Percentiles rank a stretch among this genome's conserved stretches.
These are phyloP conservation scores for Euproctis similis DNA, from an alignment of 2,888 invertebrate genomes.

Conservation along the genomic window DNA sequence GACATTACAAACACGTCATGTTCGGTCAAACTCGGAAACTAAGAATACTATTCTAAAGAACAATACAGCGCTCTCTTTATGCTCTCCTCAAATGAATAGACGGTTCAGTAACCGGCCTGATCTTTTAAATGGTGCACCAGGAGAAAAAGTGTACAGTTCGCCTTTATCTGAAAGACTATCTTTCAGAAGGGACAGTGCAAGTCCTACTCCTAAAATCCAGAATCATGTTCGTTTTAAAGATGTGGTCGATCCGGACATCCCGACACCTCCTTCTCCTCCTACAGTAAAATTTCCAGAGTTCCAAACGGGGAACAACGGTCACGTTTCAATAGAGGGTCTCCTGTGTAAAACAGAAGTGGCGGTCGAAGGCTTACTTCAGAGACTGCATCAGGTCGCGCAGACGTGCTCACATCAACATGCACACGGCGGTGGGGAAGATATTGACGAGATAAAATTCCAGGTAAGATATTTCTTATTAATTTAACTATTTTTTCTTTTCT, in stretches of 20 bases:
- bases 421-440: constrained; percentile 83
- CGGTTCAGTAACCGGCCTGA: constrained; percentile 65
- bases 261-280: constrained; percentile 66
- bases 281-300: constrained; percentile 56
- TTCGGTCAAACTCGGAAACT: constrained; percentile 65
- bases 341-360: constrained; percentile 82
- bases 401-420: constrained; percentile 83
- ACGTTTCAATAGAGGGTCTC: constrained; percentile 76
- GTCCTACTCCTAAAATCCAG: constrained; percentile 52
- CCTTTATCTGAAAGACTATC: constrained; percentile 50
- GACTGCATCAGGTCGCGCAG: constrained; percentile 82
- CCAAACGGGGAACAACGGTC: constrained; percentile 69
- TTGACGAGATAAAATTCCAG: constrained; percentile 86
- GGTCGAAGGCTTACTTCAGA: constrained; percentile 79
- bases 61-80: constrained; percentile 61
- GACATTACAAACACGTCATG: constrained; percentile 62
- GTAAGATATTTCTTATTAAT: constrained; percentile 41
- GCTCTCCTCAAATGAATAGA: constrained; percentile 74
- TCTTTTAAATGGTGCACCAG: constrained; percentile 59
- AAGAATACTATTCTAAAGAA: constrained; percentile 67
- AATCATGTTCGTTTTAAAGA: constrained; percentile 69
- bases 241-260: constrained; percentile 53
- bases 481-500: no score
- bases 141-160: constrained; percentile 56
- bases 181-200: constrained; percentile 44